phyloP scores from a whole-genome alignment of 2,797 vertebrate species.

The Scolopax bukidnonensis region DNA sequence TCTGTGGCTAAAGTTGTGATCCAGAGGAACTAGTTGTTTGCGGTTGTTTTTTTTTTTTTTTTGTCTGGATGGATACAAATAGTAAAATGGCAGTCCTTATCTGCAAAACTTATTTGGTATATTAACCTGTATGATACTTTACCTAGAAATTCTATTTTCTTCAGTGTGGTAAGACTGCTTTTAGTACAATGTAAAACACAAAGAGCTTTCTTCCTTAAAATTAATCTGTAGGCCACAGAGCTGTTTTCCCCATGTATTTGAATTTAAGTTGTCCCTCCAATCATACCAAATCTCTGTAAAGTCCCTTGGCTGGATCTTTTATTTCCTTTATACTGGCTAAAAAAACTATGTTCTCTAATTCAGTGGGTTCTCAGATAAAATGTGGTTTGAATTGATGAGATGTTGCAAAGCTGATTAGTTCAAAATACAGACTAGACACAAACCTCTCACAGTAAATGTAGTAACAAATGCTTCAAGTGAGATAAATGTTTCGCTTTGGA shows the following conservation, averaged over 20 bases:
- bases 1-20: neutral
- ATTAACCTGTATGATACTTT: neutral
- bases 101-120: neutral
- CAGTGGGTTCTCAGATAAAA: slow-evolving; percentile 9
- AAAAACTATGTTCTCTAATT: neutral
- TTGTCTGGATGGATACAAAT: neutral
- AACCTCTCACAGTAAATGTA: slow-evolving; percentile 2
- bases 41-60: neutral
- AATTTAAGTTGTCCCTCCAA: slow-evolving; percentile 36
- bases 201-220: neutral
- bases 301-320: neutral
- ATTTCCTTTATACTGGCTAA: neutral
- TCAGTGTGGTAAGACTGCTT: neutral
- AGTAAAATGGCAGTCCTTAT: neutral
- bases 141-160: neutral
- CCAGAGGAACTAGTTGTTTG: neutral
- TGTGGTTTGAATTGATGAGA: slow-evolving; percentile 11
- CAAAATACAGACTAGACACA: slow-evolving; percentile 3
- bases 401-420: slow-evolving; percentile 30
- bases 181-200: neutral
- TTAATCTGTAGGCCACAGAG: neutral
- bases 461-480: slow-evolving; percentile 2
- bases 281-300: slow-evolving; percentile 2
- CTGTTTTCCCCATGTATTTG: neutral
- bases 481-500: slow-evolving; percentile 36